phyloP scores from a whole-genome alignment of 2,888 invertebrate species.

The Drosophila vallismaia region DNA sequence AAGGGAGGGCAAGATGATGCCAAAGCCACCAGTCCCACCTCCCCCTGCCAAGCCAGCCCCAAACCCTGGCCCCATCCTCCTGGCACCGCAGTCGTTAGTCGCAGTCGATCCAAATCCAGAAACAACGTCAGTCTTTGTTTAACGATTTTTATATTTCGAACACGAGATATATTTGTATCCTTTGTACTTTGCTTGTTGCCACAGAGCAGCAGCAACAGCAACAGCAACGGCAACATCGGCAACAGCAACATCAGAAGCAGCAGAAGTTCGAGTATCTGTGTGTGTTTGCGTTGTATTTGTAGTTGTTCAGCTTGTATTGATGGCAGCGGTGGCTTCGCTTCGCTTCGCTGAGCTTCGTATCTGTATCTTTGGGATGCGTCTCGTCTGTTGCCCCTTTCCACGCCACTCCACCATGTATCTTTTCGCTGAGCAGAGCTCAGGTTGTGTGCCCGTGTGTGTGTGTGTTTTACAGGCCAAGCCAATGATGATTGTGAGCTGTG shows the following conservation, averaged over 20 bases:
- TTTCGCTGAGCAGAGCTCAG: slow-evolving; percentile 53
- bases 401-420: slow-evolving; percentile 43
- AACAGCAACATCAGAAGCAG: slow-evolving; percentile 40
- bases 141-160: slow-evolving; percentile 80
- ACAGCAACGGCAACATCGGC: slow-evolving; percentile 25
- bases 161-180: slow-evolving; percentile 82
- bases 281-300: slow-evolving; percentile 36
- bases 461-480: slow-evolving; percentile 53
- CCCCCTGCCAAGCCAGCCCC: background rate
- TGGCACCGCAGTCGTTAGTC: slow-evolving; percentile 50
- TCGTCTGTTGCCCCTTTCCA: slow-evolving; percentile 18
- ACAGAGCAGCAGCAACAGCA: slow-evolving; percentile 57
- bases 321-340: slow-evolving; percentile 56
- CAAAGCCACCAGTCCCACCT: slow-evolving; percentile 32
- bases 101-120: slow-evolving; percentile 73
- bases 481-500: slow-evolving; percentile 75
- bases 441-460: slow-evolving; percentile 45
- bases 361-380: slow-evolving; percentile 34
- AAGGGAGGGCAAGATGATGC: slow-evolving; percentile 74
- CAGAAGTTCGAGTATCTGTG: slow-evolving; percentile 15
- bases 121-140: slow-evolving; percentile 79
- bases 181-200: slow-evolving; percentile 81
- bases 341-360: slow-evolving; percentile 43
- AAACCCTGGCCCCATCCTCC: background rate
- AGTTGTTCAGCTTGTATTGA: slow-evolving; percentile 61